These are phyloP conservation scores for Campaea margaritaria DNA, from an alignment of 2,888 invertebrate species.

Conservation along the genomic window DNA sequence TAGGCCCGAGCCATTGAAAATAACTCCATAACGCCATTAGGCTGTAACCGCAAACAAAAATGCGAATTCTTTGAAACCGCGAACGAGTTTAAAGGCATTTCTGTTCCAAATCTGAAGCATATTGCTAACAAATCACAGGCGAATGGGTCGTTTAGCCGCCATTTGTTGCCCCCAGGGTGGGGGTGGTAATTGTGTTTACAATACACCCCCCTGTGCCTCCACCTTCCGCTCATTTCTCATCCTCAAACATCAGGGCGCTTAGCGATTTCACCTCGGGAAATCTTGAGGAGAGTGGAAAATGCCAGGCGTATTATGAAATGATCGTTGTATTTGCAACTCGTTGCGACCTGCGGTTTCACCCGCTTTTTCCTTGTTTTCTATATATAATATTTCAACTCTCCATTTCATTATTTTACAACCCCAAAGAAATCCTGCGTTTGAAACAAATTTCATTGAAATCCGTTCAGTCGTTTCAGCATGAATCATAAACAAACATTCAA, in stretches of 20 bases:
- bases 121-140: constrained; percentile 84
- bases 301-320: constrained; percentile 46
- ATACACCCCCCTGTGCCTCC: constrained; percentile 62
- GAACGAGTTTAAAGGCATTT: constrained; percentile 72
- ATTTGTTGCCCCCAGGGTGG: constrained; percentile 73
- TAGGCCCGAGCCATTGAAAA: constrained; percentile 25
- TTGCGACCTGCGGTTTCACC: too few relatives aligned
- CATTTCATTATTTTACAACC: too few relatives aligned
- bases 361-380: too few relatives aligned
- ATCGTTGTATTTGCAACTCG: constrained; percentile 27
- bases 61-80: constrained; percentile 50
- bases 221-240: constrained; percentile 79
- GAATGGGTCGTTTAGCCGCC: constrained; percentile 84
- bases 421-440: too few relatives aligned
- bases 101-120: constrained; percentile 80
- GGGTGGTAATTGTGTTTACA: constrained; percentile 80
- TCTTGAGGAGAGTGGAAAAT: constrained; percentile 66
- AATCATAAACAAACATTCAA: too few relatives aligned
- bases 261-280: constrained; percentile 75
- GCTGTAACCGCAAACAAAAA: constrained; percentile 49
- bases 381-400: too few relatives aligned
- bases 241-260: constrained; percentile 75
- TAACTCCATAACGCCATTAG: constrained; percentile 39
- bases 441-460: too few relatives aligned
- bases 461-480: too few relatives aligned